Conservation (phyloP, 2,113 vertebrate species). For the Tyto alba region DNA sequence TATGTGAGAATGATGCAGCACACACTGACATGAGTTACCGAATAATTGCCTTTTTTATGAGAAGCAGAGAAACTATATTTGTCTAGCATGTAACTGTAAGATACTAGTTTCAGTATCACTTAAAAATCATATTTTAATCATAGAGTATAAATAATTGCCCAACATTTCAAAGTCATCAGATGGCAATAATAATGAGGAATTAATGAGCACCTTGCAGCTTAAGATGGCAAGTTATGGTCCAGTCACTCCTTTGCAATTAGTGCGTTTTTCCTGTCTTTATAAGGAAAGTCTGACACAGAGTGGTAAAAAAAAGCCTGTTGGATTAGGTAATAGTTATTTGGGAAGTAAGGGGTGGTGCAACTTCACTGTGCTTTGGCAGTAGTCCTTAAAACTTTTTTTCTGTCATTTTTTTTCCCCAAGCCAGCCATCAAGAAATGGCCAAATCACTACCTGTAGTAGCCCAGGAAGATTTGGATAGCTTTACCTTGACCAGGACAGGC, state of each 20-base stretch:
- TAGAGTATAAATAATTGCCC: not conserved
- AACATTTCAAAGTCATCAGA: not conserved
- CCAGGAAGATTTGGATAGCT: conserved; percentile 44
- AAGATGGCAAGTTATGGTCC: not conserved
- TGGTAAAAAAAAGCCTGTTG: not conserved
- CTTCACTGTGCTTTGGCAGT: not conserved
- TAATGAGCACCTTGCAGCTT: not conserved
- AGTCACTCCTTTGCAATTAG: not conserved
- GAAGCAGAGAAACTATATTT: not conserved
- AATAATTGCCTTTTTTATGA: not conserved
- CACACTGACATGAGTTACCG: not conserved
- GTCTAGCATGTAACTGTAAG: not conserved
- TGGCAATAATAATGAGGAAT: not conserved
- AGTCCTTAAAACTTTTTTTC: not conserved
- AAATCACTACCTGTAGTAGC: conserved; percentile 17
- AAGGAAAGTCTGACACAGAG: not conserved
- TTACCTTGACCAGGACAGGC: not conserved
- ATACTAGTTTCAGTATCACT: not conserved
- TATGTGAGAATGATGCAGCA: not conserved
- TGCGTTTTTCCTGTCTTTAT: not conserved
- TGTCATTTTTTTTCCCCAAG: not conserved
- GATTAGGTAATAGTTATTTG: not conserved
- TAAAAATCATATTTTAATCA: not conserved
- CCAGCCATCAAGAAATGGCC: conserved; percentile 30
- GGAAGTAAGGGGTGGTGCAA: not conserved